A percentile compares a stretch with the other conserved stretches of the same genome.
Evolutionary conservation across 2,888 invertebrate species (phyloP).

Genomic region (Nemotelus pantherinus): DNA sequence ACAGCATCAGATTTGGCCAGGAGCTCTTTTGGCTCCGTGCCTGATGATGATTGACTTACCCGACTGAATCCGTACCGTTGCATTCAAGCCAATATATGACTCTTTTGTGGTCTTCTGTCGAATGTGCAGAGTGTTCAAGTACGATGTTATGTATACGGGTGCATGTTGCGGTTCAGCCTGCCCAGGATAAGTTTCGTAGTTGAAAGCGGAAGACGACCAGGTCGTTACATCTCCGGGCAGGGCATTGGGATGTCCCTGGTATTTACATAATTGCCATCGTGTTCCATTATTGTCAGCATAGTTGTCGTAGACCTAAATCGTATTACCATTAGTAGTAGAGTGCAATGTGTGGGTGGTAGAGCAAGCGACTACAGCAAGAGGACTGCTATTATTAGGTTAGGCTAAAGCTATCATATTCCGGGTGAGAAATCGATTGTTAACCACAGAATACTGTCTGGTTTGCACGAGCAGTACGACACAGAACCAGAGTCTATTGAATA

Average conservation of each 20-base stretch:
- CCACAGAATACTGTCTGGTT: too few relatives aligned
- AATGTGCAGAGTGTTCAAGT: slow-evolving; percentile 73
- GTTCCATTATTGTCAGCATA: slow-evolving; percentile 78
- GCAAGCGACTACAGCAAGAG: too few relatives aligned
- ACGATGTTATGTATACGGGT: slow-evolving; percentile 73
- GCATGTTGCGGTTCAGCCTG: slow-evolving; percentile 54
- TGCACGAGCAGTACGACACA: too few relatives aligned
- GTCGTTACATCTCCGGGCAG: not conserved
- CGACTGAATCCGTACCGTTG: slow-evolving; percentile 70
- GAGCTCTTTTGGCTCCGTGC: not conserved
- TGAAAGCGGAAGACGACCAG: slow-evolving; percentile 46
- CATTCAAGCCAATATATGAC: slow-evolving; percentile 69
- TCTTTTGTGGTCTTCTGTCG: slow-evolving; percentile 66
- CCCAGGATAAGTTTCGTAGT: slow-evolving; percentile 67
- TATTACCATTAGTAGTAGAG: not conserved
- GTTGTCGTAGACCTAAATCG: slow-evolving; percentile 70
- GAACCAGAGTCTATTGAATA: too few relatives aligned
- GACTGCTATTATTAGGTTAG: not conserved
- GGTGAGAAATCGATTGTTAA: not conserved
- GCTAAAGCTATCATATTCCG: not conserved
- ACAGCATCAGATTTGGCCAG: not conserved
- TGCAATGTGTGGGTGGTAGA: not conserved
- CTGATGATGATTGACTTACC: slow-evolving; percentile 61
- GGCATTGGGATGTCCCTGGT: slow-evolving; percentile 51
- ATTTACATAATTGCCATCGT: slow-evolving; percentile 72